phyloP scores from a whole-genome alignment of 2,797 vertebrate species.

The Girardinus metallicus region DNA sequence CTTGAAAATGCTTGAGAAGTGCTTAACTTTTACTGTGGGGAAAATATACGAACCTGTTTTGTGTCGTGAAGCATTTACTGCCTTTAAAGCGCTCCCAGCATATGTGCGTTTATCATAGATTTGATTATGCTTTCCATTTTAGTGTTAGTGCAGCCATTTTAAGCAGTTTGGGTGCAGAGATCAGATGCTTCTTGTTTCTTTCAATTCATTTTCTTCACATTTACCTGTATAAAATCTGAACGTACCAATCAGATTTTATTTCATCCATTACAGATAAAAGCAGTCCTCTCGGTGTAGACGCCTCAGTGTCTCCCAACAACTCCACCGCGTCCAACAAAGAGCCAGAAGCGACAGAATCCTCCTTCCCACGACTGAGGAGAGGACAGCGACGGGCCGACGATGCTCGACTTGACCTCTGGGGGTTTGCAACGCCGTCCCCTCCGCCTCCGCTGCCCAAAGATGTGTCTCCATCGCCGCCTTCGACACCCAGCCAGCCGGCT shows the following conservation, averaged over 20 bases:
- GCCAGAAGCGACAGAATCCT: slow-evolving; percentile 49
- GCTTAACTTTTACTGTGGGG: no score
- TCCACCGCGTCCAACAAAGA: slow-evolving; percentile 63
- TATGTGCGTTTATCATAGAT: slow-evolving; percentile 11
- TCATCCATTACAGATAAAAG: slow-evolving; percentile 62
- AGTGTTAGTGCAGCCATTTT: background rate
- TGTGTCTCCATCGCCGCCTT: slow-evolving; percentile 45
- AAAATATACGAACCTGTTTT: background rate
- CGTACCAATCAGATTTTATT: slow-evolving; percentile 48
- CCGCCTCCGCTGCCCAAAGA: slow-evolving; percentile 63
- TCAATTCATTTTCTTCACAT: slow-evolving; percentile 25
- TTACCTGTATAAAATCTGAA: slow-evolving; percentile 17
- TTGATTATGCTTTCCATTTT: slow-evolving; percentile 18
- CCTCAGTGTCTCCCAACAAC: slow-evolving; percentile 45
- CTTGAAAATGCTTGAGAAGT: no score
- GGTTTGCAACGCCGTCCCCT: slow-evolving; percentile 79
- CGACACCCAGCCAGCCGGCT: slow-evolving; percentile 48
- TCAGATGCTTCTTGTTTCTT: slow-evolving; percentile 25
- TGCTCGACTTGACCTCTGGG: slow-evolving; percentile 84
- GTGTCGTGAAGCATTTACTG: slow-evolving; percentile 21
- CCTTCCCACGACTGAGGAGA: slow-evolving; percentile 78
- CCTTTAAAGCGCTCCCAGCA: slow-evolving; percentile 4
- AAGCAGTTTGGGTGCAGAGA: slow-evolving; percentile 6
- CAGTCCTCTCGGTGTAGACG: slow-evolving; percentile 49
- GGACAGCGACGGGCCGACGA: slow-evolving; percentile 84